Conservation (phyloP, 1,140 invertebrate species). For the Colletes latitarsis region DNA sequence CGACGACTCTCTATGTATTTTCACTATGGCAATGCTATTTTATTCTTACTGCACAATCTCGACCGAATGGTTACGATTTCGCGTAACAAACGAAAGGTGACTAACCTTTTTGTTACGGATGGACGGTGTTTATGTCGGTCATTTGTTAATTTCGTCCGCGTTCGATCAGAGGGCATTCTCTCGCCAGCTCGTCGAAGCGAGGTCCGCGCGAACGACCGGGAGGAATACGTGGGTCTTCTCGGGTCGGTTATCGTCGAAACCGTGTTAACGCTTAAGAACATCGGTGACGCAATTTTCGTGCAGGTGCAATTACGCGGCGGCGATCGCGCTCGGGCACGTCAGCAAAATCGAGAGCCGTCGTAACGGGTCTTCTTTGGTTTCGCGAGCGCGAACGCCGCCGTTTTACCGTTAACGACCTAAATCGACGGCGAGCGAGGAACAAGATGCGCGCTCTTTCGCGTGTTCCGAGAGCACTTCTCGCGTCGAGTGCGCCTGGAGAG, state of each 20-base stretch:
- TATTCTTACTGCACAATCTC: too few relatives aligned
- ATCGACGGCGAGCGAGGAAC: conserved; percentile 54
- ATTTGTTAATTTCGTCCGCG: too few relatives aligned
- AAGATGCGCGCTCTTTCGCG: conserved; percentile 57
- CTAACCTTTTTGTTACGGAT: too few relatives aligned
- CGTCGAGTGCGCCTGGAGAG: conserved; percentile 26
- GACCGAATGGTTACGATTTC: too few relatives aligned
- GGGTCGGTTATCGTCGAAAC: neutral
- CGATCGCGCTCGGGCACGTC: conserved; percentile 39
- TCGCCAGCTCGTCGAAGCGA: neutral
- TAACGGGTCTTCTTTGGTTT: conserved; percentile 69
- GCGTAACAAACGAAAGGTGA: too few relatives aligned
- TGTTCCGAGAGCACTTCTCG: conserved; percentile 45
- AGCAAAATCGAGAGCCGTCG: conserved; percentile 64
- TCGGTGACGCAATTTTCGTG: conserved; percentile 51
- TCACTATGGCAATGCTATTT: too few relatives aligned
- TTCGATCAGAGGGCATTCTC: neutral
- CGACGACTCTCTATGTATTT: too few relatives aligned
- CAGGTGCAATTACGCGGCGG: conserved; percentile 47
- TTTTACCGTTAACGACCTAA: conserved; percentile 76
- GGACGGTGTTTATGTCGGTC: too few relatives aligned
- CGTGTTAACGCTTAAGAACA: conserved; percentile 10
- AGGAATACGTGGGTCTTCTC: neutral
- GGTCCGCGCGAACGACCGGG: neutral
- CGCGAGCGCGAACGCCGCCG: conserved; percentile 61